A percentile compares a stretch with the other conserved stretches of the same genome.
Evolutionary conservation across 64 coral and sea anemone species (phyloP).

Genomic region (Orbicella faveolata): DNA sequence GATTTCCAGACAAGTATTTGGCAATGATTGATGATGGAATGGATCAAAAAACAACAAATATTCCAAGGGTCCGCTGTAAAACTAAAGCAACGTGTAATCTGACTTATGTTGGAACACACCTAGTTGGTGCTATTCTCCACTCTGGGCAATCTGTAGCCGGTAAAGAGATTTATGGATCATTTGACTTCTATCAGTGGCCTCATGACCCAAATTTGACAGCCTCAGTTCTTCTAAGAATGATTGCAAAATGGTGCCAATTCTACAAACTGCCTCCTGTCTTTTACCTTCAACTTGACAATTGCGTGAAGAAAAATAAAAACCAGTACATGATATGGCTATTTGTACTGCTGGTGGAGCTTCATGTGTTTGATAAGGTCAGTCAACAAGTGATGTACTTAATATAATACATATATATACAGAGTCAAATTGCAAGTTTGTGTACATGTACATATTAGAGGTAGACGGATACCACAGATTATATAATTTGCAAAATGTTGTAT

Average conservation of each 20-base stretch:
- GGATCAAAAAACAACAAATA: constrained; percentile 22
- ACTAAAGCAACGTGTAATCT: neutral
- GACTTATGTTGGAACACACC: neutral
- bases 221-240: neutral
- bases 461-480: too few relatives aligned
- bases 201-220: constrained; percentile 34
- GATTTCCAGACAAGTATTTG: neutral
- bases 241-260: neutral
- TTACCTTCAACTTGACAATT: constrained; percentile 52
- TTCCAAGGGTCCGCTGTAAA: neutral
- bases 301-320: constrained; percentile 55
- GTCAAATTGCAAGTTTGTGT: too few relatives aligned
- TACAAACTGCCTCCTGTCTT: constrained; percentile 40
- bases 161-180: constrained; percentile 2
- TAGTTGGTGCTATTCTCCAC: constrained; percentile 6
- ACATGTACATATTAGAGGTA: too few relatives aligned
- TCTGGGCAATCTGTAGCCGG: neutral
- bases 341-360: constrained; percentile 32
- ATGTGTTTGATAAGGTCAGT: too few relatives aligned
- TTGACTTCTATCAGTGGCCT: constrained; percentile 30
- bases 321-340: constrained; percentile 23
- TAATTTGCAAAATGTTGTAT: too few relatives aligned
- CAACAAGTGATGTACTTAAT: too few relatives aligned
- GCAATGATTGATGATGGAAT: constrained; percentile 14
- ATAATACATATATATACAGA: too few relatives aligned